These are phyloP conservation scores for Ephydatia muelleri DNA, from an alignment of 37 sponge, comb jelly and placozoan species.

Conservation along the genomic window DNA sequence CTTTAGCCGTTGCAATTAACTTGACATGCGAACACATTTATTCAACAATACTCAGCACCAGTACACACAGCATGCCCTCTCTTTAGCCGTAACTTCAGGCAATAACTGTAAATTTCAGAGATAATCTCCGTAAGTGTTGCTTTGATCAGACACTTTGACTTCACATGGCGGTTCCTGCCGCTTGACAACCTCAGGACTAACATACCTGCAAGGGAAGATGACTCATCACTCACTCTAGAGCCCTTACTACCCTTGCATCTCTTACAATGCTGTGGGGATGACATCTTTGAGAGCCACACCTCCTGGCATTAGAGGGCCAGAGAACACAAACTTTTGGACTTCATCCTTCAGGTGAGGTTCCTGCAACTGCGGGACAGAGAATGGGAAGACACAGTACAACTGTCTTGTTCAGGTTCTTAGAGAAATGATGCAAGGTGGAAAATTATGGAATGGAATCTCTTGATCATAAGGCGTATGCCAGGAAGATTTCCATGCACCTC, in stretches of 20 bases:
- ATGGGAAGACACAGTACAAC: too few species aligned
- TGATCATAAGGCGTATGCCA: too few species aligned
- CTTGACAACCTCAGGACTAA: slow-evolving; percentile 13
- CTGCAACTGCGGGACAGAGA: neutral
- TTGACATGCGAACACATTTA: too few species aligned
- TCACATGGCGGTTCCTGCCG: neutral
- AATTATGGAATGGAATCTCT: too few species aligned
- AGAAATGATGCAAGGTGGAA: too few species aligned
- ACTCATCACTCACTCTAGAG: neutral
- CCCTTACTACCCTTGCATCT: neutral
- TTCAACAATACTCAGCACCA: too few species aligned
- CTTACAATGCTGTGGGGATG: slow-evolving; percentile 35
- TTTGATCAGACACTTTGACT: neutral
- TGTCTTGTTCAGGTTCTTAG: too few species aligned
- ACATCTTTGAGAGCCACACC: slow-evolving; percentile 57
- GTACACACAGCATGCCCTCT: neutral
- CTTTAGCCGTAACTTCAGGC: too few species aligned
- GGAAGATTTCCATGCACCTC: too few species aligned
- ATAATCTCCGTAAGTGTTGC: neutral
- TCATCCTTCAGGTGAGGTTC: slow-evolving; percentile 26
- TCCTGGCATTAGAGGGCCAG: slow-evolving; percentile 46
- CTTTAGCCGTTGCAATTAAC: too few species aligned
- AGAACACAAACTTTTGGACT: slow-evolving; percentile 54
- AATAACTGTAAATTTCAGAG: neutral
- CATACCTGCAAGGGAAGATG: slow-evolving; percentile 4